Percentiles rank a stretch among this genome's conserved stretches.
Evolutionary conservation across 2,113 vertebrate species (phyloP).

Genomic region (Tragulus kanchil): DNA sequence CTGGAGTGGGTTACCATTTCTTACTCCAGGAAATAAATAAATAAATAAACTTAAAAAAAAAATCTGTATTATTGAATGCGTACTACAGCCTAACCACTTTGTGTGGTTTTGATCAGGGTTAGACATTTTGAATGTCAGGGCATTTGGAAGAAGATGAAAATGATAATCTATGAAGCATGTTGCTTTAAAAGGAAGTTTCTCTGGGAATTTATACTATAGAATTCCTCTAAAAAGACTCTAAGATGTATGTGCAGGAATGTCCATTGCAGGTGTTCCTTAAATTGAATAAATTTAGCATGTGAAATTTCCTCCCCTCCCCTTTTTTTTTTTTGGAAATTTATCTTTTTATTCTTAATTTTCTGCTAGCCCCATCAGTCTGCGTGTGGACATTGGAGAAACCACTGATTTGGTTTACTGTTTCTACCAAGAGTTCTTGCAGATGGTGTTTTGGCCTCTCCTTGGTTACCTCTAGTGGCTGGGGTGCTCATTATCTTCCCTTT

Average conservation of each 20-base stretch:
- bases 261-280: constrained; percentile 34
- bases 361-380: not conserved
- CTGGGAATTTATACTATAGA: constrained; percentile 48
- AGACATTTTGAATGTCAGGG: not conserved
- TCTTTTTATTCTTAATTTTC: not conserved
- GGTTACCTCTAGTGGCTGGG: not conserved
- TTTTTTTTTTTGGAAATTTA: not conserved
- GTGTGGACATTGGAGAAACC: not conserved
- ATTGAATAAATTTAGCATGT: not conserved
- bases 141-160: constrained; percentile 50
- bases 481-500: not conserved
- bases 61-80: not conserved
- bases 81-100: not conserved
- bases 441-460: not conserved
- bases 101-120: not conserved
- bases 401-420: not conserved
- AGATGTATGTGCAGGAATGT: constrained; percentile 48
- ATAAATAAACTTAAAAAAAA: not conserved
- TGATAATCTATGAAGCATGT: constrained; percentile 3
- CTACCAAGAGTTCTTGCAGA: not conserved
- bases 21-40: not conserved
- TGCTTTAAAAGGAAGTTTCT: constrained; percentile 61
- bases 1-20: not conserved
- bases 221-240: constrained; percentile 47
- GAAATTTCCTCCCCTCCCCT: not conserved